Base-by-base conservation (phyloP, 1,140 invertebrate species). In the Platyscapa corneri region DNA sequence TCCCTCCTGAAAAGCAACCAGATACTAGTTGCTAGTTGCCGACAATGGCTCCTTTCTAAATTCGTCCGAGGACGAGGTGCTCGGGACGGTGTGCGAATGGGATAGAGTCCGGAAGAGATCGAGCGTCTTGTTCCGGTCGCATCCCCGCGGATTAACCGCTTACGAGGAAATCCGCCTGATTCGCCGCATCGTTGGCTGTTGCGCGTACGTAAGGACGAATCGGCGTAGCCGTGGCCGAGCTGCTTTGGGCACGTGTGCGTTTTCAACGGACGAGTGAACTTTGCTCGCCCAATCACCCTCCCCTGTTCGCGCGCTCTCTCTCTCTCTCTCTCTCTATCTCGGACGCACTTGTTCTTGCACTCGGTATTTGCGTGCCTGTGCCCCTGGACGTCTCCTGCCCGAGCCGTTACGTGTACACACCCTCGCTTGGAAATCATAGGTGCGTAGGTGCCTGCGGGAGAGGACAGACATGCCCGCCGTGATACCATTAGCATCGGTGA, bases 401-500 rank as follows among this genome's bases (percentile, higher is more conserved):
- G n/a, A n/a, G n/a, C n/a, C n/a, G n/a, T n/a, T n/a, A n/a, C n/a
- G n/a, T n/a, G n/a, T n/a, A 72, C 27, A 64, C 56, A 27, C 78
- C 82, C 70, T 82, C 87, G 87, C 87, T 88, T 88, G 87, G 87
- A 32, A 46, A 76, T 30, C 67, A 85, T 64, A 84, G 49, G 72
- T 86, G 74, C 81, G 76, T 64, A 84, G 49, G 72, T 86, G 74
- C 81, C 72, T 56, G 86, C 86, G 86, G 87, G 87, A 88, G 88
- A 89, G 89, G 89, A 86, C 86, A 90, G 90, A 90, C 91, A 91
- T 89, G 90, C 88, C 88, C 88, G 90, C 90, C 92, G 92, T 92
- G 91, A 93, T 92, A 92, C 91, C 91, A 93, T 93, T 92, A 93
- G 91, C 92, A 93, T 92, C 92, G 87, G 91, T 92, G 92, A 93